Evolutionary conservation across 2,113 vertebrate species (phyloP).

Genomic region (Phoxinus phoxinus): DNA sequence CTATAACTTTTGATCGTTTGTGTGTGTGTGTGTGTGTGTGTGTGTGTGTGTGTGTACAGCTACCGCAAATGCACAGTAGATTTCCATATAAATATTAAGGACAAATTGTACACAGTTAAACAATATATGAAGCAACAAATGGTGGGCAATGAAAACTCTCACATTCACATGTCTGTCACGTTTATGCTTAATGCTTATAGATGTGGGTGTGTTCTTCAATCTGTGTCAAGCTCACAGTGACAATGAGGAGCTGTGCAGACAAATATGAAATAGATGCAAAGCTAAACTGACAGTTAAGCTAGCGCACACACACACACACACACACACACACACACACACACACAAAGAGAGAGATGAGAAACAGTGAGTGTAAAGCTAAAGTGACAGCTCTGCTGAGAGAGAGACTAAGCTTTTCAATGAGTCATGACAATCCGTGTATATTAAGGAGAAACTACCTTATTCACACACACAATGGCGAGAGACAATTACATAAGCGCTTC

Average conservation of each 20-base stretch:
- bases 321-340: constrained; percentile 4
- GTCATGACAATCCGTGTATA: constrained; percentile 29
- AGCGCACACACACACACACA: not conserved
- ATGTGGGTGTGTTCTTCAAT: not conserved
- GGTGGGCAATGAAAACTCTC: not conserved
- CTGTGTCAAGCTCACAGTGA: not conserved
- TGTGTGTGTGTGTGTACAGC: not conserved
- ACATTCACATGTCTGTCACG: not conserved
- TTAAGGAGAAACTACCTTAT: constrained; percentile 5
- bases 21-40: not conserved
- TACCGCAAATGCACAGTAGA: not conserved
- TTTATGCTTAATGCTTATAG: not conserved
- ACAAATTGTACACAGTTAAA: not conserved
- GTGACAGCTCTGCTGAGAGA: constrained; percentile 45
- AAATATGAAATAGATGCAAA: constrained; percentile 33
- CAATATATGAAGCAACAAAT: not conserved
- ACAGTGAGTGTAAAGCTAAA: constrained; percentile 29
- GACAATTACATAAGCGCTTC: constrained; percentile 10
- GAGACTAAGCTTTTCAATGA: constrained; percentile 34
- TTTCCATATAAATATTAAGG: not conserved
- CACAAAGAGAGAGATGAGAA: constrained; percentile 3
- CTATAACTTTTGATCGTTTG: not conserved
- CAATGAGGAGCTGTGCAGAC: constrained; percentile 15
- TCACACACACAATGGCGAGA: not conserved
- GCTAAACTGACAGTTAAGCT: constrained; percentile 39